Evolutionary conservation across 2,797 vertebrate species (phyloP).

Genomic region (Poecile montanus): DNA sequence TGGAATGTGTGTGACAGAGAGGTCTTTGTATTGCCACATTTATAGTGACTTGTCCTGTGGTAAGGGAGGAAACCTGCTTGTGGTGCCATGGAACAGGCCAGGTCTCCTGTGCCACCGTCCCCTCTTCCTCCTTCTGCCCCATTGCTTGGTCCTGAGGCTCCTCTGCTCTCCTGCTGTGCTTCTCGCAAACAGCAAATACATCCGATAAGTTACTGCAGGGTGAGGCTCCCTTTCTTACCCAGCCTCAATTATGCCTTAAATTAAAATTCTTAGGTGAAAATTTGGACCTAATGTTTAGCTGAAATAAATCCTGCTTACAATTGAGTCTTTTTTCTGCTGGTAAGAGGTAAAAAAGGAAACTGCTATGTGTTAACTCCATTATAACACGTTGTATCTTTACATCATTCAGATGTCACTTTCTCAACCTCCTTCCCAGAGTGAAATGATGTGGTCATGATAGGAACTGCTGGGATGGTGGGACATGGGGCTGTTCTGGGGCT

Average conservation of each 20-base stretch:
- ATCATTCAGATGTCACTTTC: neutral
- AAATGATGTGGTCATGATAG: neutral
- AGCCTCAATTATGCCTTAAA: neutral
- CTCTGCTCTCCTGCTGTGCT: neutral
- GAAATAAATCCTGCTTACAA: neutral
- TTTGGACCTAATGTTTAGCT: neutral
- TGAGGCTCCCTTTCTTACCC: rapidly evolving
- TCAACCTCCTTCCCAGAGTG: neutral
- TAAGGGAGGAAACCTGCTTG: neutral
- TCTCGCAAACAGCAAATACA: rapidly evolving
- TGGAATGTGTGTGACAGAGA: rapidly evolving
- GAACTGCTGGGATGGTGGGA: neutral
- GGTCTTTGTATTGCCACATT: neutral
- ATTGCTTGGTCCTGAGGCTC: rapidly evolving
- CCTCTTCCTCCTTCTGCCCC: neutral
- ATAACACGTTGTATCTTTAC: neutral
- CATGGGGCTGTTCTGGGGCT: neutral
- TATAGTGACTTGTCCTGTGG: neutral
- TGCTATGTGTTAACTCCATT: neutral
- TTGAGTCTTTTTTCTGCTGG: neutral
- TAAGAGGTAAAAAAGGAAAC: neutral
- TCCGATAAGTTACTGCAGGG: no score
- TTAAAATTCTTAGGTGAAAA: neutral
- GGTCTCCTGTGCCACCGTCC: rapidly evolving
- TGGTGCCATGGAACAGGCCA: rapidly evolving